These are phyloP conservation scores for Periplaneta americana DNA, from an alignment of 1,140 invertebrate species.

Conservation along the genomic window DNA sequence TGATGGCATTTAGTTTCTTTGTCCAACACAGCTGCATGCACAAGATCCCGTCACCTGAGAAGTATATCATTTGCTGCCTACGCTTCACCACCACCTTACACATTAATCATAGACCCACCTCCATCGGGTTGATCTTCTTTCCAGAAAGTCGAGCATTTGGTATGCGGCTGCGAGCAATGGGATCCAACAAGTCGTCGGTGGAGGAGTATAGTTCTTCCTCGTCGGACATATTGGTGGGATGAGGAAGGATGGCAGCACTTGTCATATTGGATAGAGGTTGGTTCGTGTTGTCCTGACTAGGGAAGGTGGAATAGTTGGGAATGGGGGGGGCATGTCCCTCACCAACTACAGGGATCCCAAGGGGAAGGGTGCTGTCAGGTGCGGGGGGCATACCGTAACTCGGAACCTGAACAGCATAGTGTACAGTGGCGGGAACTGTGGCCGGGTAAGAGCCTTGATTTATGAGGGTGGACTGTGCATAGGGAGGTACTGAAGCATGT, in stretches of 20 bases:
- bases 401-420: not conserved
- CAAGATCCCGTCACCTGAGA: too few relatives aligned
- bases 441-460: not conserved
- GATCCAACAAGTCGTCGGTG: constrained; percentile 21
- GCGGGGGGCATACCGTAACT: not conserved
- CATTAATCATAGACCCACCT: constrained; percentile 18
- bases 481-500: not conserved
- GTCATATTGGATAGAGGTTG: not conserved
- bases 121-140: constrained; percentile 18
- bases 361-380: not conserved
- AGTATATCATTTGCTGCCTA: too few relatives aligned
- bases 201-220: constrained; percentile 16
- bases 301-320: not conserved
- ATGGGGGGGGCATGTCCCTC: not conserved
- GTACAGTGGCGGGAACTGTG: not conserved
- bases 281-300: not conserved
- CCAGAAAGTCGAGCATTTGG: constrained; percentile 20
- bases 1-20: too few relatives aligned
- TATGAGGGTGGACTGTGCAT: not conserved
- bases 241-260: not conserved
- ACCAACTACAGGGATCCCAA: not conserved
- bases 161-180: constrained; percentile 18
- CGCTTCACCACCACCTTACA: too few relatives aligned
- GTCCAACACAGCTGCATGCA: too few relatives aligned
- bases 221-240: not conserved